A percentile compares a stretch with the other conserved stretches of the same genome.
phyloP scores from a whole-genome alignment of 2,797 vertebrate species.

The Steatocranus sp. region DNA sequence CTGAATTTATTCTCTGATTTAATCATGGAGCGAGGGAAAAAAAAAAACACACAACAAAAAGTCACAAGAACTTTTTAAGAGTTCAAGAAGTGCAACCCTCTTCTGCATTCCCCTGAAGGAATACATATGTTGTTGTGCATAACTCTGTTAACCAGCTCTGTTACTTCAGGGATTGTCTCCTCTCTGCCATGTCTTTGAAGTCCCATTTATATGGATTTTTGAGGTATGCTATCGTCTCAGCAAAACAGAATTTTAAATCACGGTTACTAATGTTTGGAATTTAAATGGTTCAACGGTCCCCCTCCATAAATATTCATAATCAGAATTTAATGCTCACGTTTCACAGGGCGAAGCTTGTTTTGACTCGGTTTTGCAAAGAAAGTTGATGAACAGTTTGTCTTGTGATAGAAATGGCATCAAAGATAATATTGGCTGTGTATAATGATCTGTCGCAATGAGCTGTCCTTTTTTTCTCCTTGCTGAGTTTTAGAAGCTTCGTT shows the following conservation, averaged over 20 bases:
- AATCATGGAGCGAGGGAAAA: neutral
- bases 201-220: slow-evolving; percentile 47
- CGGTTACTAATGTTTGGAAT: slow-evolving; percentile 51
- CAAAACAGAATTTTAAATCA: slow-evolving; percentile 63
- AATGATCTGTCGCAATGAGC: slow-evolving; percentile 4
- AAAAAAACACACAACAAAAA: neutral
- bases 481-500: neutral
- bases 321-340: slow-evolving; percentile 30
- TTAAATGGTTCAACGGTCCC: slow-evolving; percentile 35
- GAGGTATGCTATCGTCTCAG: slow-evolving; percentile 20
- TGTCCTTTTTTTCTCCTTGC: neutral
- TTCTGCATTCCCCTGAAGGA: slow-evolving; percentile 20
- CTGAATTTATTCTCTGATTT: neutral
- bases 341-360: slow-evolving; percentile 49
- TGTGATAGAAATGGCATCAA: neutral
- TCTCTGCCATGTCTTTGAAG: slow-evolving; percentile 51
- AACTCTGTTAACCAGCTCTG: slow-evolving; percentile 16
- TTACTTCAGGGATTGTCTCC: slow-evolving; percentile 46
- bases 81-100: slow-evolving; percentile 9
- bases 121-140: neutral
- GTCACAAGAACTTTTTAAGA: neutral
- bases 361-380: slow-evolving; percentile 3
- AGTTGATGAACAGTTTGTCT: slow-evolving; percentile 16
- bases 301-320: slow-evolving; percentile 61
- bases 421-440: slow-evolving; percentile 16